These are phyloP conservation scores for Aramus guarauna DNA, from an alignment of 2,113 vertebrate species.

Conservation along the genomic window DNA sequence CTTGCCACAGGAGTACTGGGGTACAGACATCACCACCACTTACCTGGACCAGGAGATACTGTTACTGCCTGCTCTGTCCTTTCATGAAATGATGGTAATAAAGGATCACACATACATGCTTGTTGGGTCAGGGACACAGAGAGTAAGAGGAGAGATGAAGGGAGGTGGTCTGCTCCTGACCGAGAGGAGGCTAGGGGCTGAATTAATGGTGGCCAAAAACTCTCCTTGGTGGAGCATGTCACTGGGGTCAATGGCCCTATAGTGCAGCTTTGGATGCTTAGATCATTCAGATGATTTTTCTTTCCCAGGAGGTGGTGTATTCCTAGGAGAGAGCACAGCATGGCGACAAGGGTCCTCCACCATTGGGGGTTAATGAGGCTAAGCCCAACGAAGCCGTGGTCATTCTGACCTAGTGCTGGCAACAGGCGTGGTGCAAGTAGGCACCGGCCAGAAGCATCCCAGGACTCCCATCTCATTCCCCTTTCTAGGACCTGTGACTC, in stretches of 20 bases:
- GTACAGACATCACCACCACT: neutral
- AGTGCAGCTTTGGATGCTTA: neutral
- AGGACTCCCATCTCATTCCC: neutral
- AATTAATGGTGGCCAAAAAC: neutral
- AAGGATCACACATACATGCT: neutral
- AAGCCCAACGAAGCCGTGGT: rapidly evolving
- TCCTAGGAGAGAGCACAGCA: neutral
- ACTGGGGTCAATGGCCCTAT: neutral
- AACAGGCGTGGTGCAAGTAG: neutral
- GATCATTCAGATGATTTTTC: neutral
- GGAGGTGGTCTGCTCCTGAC: neutral
- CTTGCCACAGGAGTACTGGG: neutral
- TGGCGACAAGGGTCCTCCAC: neutral
- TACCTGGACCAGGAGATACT: neutral
- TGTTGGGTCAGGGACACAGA: rapidly evolving
- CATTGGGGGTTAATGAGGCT: rapidly evolving
- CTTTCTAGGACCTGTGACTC: neutral
- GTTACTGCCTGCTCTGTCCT: neutral
- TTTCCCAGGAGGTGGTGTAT: neutral
- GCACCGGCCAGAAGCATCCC: neutral
- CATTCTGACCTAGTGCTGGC: neutral
- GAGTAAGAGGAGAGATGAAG: neutral
- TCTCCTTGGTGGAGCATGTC: neutral
- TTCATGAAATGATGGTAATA: neutral
- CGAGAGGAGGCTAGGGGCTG: neutral